Evolutionary conservation across 2,888 invertebrate species (phyloP).

Genomic region (Pachycephus smyrnensis): DNA sequence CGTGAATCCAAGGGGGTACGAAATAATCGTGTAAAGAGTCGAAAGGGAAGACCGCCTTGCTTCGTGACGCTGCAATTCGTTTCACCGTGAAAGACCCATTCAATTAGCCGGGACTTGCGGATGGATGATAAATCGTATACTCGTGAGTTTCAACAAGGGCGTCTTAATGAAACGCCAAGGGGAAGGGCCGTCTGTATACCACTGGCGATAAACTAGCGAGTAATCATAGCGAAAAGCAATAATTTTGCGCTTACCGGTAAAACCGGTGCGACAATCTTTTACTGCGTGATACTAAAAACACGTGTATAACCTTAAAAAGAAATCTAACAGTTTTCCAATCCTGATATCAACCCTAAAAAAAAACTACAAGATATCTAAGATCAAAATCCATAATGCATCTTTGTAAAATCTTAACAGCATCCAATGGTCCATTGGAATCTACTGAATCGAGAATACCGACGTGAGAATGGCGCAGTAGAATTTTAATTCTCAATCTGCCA

Average conservation of each 20-base stretch:
- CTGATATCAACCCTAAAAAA: not conserved
- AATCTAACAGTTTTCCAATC: too few relatives aligned
- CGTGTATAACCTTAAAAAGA: not conserved
- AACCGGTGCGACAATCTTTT: not conserved
- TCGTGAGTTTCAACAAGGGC: conserved; percentile 27
- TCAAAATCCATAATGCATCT: not conserved
- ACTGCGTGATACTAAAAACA: too few relatives aligned
- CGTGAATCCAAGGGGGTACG: not conserved
- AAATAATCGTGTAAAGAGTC: not conserved
- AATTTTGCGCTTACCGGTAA: not conserved
- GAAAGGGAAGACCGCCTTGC: not conserved
- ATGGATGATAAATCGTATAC: conserved; percentile 31
- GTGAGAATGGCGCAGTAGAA: conserved; percentile 21
- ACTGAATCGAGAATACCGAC: not conserved
- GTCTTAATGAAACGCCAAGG: conserved; percentile 32
- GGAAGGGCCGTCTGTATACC: not conserved
- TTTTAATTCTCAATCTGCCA: conserved; percentile 36
- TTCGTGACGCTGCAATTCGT: conserved; percentile 29
- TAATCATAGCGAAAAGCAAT: not conserved
- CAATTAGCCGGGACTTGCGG: conserved; percentile 28
- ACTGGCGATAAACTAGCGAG: not conserved
- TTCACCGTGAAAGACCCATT: conserved; percentile 37
- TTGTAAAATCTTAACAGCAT: too few relatives aligned
- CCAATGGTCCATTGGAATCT: not conserved
- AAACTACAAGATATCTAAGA: not conserved